Evolutionary conservation across 2,888 invertebrate genomes (phyloP).

Genomic region (Drosophila pullipes): DNA sequence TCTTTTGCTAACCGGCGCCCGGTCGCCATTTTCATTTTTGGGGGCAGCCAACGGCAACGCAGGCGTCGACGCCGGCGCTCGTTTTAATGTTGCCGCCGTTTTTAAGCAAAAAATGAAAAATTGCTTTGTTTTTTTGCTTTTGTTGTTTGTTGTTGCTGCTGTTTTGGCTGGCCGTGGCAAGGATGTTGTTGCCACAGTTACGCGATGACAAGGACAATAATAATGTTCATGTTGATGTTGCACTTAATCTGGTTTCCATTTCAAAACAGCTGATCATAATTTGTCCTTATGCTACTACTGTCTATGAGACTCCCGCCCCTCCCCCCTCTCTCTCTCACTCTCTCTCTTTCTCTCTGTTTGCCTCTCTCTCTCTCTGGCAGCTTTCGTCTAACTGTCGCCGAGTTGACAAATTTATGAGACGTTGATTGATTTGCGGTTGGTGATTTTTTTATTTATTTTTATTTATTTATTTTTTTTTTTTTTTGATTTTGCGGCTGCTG

Average conservation of each 20-base stretch:
- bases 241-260: constrained; percentile 72
- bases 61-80: constrained; percentile 50
- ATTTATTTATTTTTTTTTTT: constrained; percentile 33
- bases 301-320: neutral
- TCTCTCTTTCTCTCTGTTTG: neutral
- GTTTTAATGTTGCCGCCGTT: constrained; percentile 73
- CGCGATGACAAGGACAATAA: constrained; percentile 40
- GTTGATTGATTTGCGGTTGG: constrained; percentile 81
- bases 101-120: constrained; percentile 81
- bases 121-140: constrained; percentile 64
- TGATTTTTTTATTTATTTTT: constrained; percentile 15
- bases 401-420: constrained; percentile 82
- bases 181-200: constrained; percentile 37
- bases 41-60: constrained; percentile 40
- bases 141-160: constrained; percentile 43
- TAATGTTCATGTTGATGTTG: constrained; percentile 51
- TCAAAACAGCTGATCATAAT: constrained; percentile 64
- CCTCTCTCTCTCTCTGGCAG: neutral
- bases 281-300: constrained; percentile 1
- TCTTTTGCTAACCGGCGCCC: constrained; percentile 52
- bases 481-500: neutral
- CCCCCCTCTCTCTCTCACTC: neutral
- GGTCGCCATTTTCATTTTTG: constrained; percentile 68
- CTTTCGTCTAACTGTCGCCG: constrained; percentile 62
- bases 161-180: constrained; percentile 32